A percentile compares a stretch with the other conserved stretches of the same genome.
phyloP scores from a whole-genome alignment of 2,888 invertebrate species.

The Sphaerophoria taeniata region DNA sequence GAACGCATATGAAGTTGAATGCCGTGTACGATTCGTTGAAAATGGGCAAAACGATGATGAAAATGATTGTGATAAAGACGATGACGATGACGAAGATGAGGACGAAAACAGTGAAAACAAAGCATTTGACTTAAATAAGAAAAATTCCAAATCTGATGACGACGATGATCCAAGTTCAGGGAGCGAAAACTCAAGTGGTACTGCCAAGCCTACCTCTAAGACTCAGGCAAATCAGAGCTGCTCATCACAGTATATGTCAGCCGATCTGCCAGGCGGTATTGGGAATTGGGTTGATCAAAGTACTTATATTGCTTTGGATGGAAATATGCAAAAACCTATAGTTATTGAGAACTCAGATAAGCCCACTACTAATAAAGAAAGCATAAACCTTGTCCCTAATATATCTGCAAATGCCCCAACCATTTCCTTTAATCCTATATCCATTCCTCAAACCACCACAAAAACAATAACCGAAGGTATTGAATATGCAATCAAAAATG shows the following conservation, averaged over 20 bases:
- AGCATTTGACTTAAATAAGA: slow-evolving; percentile 79
- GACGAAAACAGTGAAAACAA: slow-evolving; percentile 76
- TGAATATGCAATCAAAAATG: slow-evolving; percentile 69
- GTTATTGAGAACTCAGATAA: slow-evolving; percentile 38
- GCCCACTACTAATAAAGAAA: slow-evolving; percentile 51
- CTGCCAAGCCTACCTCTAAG: slow-evolving; percentile 78
- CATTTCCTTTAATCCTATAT: slow-evolving; percentile 25
- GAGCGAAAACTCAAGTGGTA: slow-evolving; percentile 85
- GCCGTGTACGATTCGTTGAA: slow-evolving; percentile 79
- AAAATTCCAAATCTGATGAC: slow-evolving; percentile 83
- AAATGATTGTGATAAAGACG: slow-evolving; percentile 85
- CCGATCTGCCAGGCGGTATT: slow-evolving; percentile 91
- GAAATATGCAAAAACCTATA: slow-evolving; percentile 76
- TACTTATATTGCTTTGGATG: slow-evolving; percentile 86
- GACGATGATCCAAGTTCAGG: slow-evolving; percentile 86
- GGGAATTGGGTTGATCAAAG: slow-evolving; percentile 92
- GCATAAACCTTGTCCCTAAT: slow-evolving; percentile 36
- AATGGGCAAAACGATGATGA: slow-evolving; percentile 85
- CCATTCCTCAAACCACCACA: slow-evolving; percentile 44
- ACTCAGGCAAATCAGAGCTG: slow-evolving; percentile 79
- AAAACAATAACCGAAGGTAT: slow-evolving; percentile 48
- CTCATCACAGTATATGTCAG: slow-evolving; percentile 86
- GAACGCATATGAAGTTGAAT: slow-evolving; percentile 35
- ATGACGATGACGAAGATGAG: slow-evolving; percentile 83
- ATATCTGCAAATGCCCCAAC: slow-evolving; percentile 76